Conservation (phyloP, 2,888 invertebrate species). For the Colostygia pectinataria region DNA sequence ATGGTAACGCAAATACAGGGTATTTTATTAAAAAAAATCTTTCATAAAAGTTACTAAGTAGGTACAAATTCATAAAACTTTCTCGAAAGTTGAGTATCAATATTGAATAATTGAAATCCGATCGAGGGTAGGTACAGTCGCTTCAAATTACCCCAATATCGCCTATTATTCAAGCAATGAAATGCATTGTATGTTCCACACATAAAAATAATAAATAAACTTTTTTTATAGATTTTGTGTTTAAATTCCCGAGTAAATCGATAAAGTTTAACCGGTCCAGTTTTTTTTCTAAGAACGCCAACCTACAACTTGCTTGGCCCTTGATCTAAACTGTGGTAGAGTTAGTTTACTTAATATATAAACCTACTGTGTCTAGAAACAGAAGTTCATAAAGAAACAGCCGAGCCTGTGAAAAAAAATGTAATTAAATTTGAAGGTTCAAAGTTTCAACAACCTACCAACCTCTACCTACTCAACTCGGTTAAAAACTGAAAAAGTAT, state of each 20-base stretch:
- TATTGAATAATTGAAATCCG: constrained; percentile 29
- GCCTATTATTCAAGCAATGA: too few species aligned
- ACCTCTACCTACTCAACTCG: constrained; percentile 11
- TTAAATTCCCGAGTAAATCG: too few species aligned
- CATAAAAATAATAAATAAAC: too few species aligned
- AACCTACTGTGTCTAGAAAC: constrained; percentile 14
- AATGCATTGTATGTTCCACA: too few species aligned
- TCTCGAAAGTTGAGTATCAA: constrained; percentile 15
- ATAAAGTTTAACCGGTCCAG: too few species aligned
- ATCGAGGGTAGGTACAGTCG: constrained; percentile 9
- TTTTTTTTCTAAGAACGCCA: too few species aligned
- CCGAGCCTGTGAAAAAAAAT: constrained; percentile 27
- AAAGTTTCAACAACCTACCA: constrained; percentile 16
- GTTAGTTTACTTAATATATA: constrained; percentile 6
- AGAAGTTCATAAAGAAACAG: constrained; percentile 28
- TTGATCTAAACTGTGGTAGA: background rate
- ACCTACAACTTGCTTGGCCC: too few species aligned
- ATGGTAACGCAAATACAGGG: too few species aligned
- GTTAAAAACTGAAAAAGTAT: constrained; percentile 7
- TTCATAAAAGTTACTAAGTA: constrained; percentile 1
- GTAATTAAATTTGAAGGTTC: constrained; percentile 27
- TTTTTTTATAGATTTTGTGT: too few species aligned
- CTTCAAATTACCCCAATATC: constrained; percentile 6
- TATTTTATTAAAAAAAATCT: constrained; percentile 21
- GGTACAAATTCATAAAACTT: constrained; percentile 11